Base-by-base conservation (phyloP, 2,113 vertebrate species). In the Stegastes partitus region DNA sequence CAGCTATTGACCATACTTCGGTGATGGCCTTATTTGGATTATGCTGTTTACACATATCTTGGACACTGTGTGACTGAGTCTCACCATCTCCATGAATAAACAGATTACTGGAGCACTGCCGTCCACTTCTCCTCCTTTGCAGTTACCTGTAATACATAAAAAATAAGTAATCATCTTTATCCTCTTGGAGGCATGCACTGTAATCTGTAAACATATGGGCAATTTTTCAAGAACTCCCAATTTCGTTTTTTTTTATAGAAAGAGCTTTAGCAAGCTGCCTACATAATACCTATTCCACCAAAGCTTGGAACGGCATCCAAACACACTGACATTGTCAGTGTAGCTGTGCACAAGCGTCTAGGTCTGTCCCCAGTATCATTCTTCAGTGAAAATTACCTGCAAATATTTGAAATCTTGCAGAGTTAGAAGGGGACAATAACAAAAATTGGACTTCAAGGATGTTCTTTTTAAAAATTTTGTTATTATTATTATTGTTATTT, bases 41-140 rank as follows among this genome's bases (percentile, higher is more conserved):
- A 70, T 45, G 39, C 49, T 84, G 75, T 79, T 81, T 79, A 7
- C 79, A 62, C n/a, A n/a, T 54, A 73, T 68, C 34, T 69, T 47
- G 50, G 56, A 79, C 76, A 39, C 49, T 50, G 26, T 63, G 61
- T 63, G 31, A 69, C 47, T 70, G 68, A 77, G 71, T 53, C 34
- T 66, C 26, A 19, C 15, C 31, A 51, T 57, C 14, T 0, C 68
- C 45, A 44, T 66, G 21, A 73, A 79, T 70, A 78, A 80, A 73
- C 66, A 58, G 59, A 65, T 77, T n/a, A 65, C 21, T 34, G 53
- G 14, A 72, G 22, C 37, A 11, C 50, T 68, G 39, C 25, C 4
- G 2, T 71, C 57, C 56, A 79, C 16, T 11, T 16, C 16, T 47
- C 18, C 23, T 45, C 19, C 14, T 71, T 31, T 54, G 15, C 28